Evolutionary conservation across 64 coral and sea anemone species (phyloP).

Genomic region (Actinia tenebrosa): DNA sequence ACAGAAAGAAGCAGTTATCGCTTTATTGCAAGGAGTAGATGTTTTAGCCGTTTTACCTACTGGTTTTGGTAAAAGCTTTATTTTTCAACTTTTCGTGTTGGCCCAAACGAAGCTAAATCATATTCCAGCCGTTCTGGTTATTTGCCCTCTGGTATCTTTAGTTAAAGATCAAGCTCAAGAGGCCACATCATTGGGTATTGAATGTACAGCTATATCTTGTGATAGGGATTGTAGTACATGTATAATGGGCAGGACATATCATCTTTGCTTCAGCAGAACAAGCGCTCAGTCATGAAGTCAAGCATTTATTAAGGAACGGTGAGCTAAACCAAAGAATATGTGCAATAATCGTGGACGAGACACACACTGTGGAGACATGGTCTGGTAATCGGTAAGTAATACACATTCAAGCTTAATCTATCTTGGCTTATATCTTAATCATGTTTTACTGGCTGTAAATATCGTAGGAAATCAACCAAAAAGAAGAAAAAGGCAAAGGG

Average conservation of each 20-base stretch:
- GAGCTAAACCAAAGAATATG: too few relatives aligned
- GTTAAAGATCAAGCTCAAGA: slow-evolving; percentile 20
- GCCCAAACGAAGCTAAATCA: neutral
- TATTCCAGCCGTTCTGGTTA: slow-evolving; percentile 7
- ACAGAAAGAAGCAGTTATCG: too few relatives aligned
- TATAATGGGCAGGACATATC: too few relatives aligned
- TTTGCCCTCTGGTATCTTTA: slow-evolving; percentile 24
- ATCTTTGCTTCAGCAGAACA: too few relatives aligned
- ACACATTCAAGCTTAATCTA: neutral
- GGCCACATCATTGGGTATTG: neutral
- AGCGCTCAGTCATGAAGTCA: too few relatives aligned
- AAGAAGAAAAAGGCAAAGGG: neutral
- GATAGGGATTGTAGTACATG: neutral
- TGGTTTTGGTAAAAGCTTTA: too few relatives aligned
- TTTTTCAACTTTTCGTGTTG: neutral
- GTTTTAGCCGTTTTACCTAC: too few relatives aligned
- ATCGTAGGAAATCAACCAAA: neutral
- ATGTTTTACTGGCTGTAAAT: too few relatives aligned
- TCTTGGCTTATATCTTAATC: neutral
- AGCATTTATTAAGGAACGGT: too few relatives aligned
- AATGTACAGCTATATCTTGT: neutral
- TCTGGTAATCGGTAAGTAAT: slow-evolving; percentile 40
- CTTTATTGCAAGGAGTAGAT: too few relatives aligned
- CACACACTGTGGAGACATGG: slow-evolving; percentile 54
- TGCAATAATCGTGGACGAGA: slow-evolving; percentile 22